Evolutionary conservation across 2,797 vertebrate species (phyloP).

Genomic region (Sarcoramphus papa): DNA sequence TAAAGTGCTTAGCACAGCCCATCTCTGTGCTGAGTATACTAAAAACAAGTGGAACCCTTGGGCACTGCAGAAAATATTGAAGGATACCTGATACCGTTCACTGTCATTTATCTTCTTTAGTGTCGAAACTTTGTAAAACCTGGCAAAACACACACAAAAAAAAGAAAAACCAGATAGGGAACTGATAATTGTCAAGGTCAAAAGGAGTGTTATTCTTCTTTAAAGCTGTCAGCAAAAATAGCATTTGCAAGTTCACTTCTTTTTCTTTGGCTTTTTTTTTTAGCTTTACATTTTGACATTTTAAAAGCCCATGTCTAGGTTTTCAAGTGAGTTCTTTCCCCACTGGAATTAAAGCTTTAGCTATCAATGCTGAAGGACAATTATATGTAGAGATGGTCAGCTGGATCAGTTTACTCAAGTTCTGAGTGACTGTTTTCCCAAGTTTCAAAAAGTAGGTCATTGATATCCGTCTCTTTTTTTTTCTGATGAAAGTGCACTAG

Average conservation of each 20-base stretch:
- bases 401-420: neutral
- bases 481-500: neutral
- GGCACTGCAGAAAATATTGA: slow-evolving; percentile 4
- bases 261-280: neutral
- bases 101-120: slow-evolving; percentile 55
- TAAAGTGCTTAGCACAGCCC: slow-evolving; percentile 33
- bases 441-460: neutral
- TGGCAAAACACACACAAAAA: neutral
- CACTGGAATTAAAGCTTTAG: neutral
- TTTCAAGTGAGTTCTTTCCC: slow-evolving; percentile 15
- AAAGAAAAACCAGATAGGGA: neutral
- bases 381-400: neutral
- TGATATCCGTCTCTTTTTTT: neutral
- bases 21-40: slow-evolving; percentile 1
- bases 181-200: slow-evolving; percentile 9
- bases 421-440: neutral
- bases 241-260: neutral
- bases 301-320: slow-evolving; percentile 17
- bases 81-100: slow-evolving; percentile 13
- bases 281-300: neutral
- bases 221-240: slow-evolving; percentile 28
- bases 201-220: neutral
- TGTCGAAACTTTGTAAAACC: slow-evolving; percentile 39
- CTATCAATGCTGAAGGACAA: neutral
- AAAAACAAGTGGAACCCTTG: slow-evolving; percentile 29